phyloP scores from a whole-genome alignment of 2,797 vertebrate genomes.

The Microctenopoma lineatum region DNA sequence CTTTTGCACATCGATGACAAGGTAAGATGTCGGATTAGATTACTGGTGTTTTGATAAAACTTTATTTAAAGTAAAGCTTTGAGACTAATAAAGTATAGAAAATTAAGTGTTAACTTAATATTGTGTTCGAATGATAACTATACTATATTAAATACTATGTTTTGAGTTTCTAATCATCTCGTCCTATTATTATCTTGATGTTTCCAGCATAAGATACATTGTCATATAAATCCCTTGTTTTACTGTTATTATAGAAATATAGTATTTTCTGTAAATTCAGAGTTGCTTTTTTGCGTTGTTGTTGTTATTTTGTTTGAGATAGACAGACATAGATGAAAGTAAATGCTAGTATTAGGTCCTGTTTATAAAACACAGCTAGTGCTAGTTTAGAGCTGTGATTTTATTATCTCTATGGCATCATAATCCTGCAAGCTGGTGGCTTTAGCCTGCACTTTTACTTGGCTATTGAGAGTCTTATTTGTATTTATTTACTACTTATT shows the following conservation, averaged over 20 bases:
- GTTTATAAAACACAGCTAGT: neutral
- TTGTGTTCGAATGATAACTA: too few relatives aligned
- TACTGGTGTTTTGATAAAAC: neutral
- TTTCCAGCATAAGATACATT: too few relatives aligned
- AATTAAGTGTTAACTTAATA: too few relatives aligned
- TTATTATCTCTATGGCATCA: too few relatives aligned
- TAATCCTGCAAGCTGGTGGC: neutral
- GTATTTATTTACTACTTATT: neutral
- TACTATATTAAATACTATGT: too few relatives aligned
- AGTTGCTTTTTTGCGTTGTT: too few relatives aligned
- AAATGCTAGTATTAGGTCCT: neutral
- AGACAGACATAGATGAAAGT: neutral
- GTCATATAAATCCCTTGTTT: neutral
- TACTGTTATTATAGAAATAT: too few relatives aligned
- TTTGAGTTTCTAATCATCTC: too few relatives aligned
- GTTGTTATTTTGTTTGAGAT: neutral
- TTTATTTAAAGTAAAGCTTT: neutral
- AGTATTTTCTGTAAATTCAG: too few relatives aligned
- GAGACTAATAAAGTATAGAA: too few relatives aligned
- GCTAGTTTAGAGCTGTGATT: neutral
- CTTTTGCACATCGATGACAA: conserved; percentile 12
- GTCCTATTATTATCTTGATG: too few relatives aligned
- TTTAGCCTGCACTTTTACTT: neutral
- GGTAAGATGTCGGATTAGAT: conserved; percentile 43
- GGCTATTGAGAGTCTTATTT: neutral